phyloP scores from a whole-genome alignment of 2,797 vertebrate genomes.

The Peromyscus attwateri region DNA sequence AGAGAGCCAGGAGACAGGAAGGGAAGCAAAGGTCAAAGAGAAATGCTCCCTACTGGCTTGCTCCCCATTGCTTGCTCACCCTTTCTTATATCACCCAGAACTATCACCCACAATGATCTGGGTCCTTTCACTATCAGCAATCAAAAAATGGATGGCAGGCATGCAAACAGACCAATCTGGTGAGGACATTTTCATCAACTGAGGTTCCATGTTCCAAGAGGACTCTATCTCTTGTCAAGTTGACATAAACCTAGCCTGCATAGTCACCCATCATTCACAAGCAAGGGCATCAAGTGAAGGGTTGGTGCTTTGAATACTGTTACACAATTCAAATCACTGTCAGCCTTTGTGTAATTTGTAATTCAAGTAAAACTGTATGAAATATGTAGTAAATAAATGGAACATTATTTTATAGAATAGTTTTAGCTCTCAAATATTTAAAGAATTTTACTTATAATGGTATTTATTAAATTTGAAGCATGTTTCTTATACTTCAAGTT shows the following conservation, averaged over 20 bases:
- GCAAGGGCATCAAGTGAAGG: no score
- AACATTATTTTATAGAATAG: neutral
- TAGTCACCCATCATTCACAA: no score
- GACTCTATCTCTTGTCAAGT: no score
- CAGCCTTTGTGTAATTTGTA: neutral
- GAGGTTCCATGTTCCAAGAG: neutral
- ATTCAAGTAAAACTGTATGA: neutral
- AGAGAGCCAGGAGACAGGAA: neutral
- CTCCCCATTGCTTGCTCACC: neutral
- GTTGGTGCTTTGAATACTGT: neutral
- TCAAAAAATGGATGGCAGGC: neutral
- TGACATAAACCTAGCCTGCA: neutral
- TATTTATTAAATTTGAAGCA: neutral
- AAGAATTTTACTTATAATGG: neutral
- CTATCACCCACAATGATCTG: neutral
- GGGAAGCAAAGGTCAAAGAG: neutral
- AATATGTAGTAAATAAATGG: neutral
- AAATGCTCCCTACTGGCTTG: neutral
- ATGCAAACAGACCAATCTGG: no score
- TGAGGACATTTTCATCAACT: neutral
- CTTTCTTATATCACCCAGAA: neutral
- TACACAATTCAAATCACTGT: neutral
- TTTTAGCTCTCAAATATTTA: neutral
- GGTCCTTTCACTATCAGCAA: neutral
- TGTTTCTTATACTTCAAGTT: neutral